Evolutionary conservation across 2,113 vertebrate genomes (phyloP).

Genomic region (Pseudopipra pipra): DNA sequence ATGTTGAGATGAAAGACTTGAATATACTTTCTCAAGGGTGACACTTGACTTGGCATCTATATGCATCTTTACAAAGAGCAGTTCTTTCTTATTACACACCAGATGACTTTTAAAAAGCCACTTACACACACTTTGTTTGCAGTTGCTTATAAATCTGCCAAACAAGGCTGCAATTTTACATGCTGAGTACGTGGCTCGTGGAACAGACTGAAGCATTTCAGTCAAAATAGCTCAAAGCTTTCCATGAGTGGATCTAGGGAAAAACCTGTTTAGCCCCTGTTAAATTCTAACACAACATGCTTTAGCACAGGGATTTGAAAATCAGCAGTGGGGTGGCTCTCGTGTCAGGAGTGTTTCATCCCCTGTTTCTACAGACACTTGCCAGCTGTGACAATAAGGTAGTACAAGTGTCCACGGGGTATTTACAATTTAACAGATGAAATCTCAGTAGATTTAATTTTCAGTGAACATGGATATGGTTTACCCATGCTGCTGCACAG

Average conservation of each 20-base stretch:
- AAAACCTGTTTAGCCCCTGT: neutral
- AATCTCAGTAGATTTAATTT: neutral
- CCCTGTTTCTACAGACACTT: neutral
- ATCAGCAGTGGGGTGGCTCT: neutral
- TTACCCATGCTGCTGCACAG: neutral
- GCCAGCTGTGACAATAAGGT: neutral
- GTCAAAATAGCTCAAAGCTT: neutral
- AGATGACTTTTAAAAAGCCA: neutral
- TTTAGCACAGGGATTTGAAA: neutral
- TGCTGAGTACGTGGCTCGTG: neutral
- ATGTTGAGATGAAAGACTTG: neutral
- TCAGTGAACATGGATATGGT: neutral
- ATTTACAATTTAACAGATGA: neutral
- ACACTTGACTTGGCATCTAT: neutral
- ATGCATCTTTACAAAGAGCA: neutral
- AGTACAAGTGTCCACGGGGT: neutral
- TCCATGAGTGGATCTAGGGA: neutral
- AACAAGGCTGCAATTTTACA: neutral
- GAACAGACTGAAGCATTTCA: constrained; percentile 11
- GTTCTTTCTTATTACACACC: neutral
- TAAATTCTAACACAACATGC: neutral
- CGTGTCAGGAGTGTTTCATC: neutral
- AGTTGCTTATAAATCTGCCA: neutral
- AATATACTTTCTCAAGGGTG: neutral
- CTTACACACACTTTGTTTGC: neutral